A percentile compares a stretch with the other conserved stretches of the same genome.
phyloP scores from a whole-genome alignment of 2,888 invertebrate species.

The Drepana falcataria region DNA sequence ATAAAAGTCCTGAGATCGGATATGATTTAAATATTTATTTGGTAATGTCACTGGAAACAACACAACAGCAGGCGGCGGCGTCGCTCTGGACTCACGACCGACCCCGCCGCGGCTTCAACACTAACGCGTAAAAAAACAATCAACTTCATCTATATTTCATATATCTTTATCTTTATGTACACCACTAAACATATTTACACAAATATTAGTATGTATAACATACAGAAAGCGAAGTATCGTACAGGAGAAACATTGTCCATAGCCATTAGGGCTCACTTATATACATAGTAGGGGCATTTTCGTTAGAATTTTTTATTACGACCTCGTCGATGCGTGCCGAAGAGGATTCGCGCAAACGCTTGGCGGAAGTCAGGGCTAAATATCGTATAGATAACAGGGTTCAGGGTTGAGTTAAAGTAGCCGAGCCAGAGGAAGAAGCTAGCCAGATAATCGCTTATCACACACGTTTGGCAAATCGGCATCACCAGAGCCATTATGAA shows the following conservation, averaged over 20 bases:
- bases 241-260: slow-evolving; percentile 61
- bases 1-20: slow-evolving; percentile 48
- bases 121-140: slow-evolving; percentile 74
- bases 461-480: slow-evolving; percentile 87
- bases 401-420: slow-evolving; percentile 93
- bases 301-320: slow-evolving; percentile 76
- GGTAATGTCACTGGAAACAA: slow-evolving; percentile 75
- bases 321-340: slow-evolving; percentile 78
- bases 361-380: slow-evolving; percentile 95
- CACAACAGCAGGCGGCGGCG: slow-evolving; percentile 58
- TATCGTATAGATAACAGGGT: slow-evolving; percentile 95
- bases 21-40: slow-evolving; percentile 77
- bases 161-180: slow-evolving; percentile 62
- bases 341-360: slow-evolving; percentile 92
- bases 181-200: slow-evolving; percentile 71
- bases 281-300: slow-evolving; percentile 64
- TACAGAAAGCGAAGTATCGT: slow-evolving; percentile 71
- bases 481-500: slow-evolving; percentile 92
- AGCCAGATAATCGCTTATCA: slow-evolving; percentile 84
- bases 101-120: slow-evolving; percentile 62
- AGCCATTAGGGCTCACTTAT: slow-evolving; percentile 42
- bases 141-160: slow-evolving; percentile 62
- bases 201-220: slow-evolving; percentile 73
- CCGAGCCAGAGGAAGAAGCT: slow-evolving; percentile 93
- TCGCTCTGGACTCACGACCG: slow-evolving; percentile 63